Evolutionary conservation across 2,888 invertebrate genomes (phyloP).

Genomic region (Amphipoea lucens): DNA sequence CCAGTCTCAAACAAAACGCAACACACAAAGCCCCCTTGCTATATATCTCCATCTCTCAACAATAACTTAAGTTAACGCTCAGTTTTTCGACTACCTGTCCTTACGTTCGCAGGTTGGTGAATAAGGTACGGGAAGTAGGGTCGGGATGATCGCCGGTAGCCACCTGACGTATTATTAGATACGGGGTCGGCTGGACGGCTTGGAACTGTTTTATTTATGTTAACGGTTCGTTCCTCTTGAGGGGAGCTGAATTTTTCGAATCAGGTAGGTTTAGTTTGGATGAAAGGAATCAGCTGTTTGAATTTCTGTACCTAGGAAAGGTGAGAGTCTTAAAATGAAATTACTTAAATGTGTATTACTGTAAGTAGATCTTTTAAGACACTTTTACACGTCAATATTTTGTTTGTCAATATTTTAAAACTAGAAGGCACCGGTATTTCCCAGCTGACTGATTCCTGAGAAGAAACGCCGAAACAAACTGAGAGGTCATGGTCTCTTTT

Average conservation of each 20-base stretch:
- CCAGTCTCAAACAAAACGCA: constrained; percentile 1
- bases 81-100: constrained; percentile 51
- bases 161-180: constrained; percentile 60
- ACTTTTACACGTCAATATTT: no score
- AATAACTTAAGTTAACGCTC: constrained; percentile 10
- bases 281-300: not conserved
- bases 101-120: constrained; percentile 25
- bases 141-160: constrained; percentile 49
- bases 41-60: constrained; percentile 1
- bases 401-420: no score
- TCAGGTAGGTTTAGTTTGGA: not conserved
- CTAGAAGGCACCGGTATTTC: no score
- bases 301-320: not conserved
- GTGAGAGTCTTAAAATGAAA: no score
- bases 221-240: not conserved
- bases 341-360: no score
- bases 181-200: constrained; percentile 24
- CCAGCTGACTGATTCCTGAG: no score
- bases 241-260: constrained; percentile 26
- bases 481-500: no score
- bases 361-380: no score
- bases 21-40: not conserved
- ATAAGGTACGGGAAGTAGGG: constrained; percentile 50
- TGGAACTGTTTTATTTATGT: constrained; percentile 40
- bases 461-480: no score